Conservation (phyloP, 2,797 vertebrate species). For the Peromyscus melanophrys region DNA sequence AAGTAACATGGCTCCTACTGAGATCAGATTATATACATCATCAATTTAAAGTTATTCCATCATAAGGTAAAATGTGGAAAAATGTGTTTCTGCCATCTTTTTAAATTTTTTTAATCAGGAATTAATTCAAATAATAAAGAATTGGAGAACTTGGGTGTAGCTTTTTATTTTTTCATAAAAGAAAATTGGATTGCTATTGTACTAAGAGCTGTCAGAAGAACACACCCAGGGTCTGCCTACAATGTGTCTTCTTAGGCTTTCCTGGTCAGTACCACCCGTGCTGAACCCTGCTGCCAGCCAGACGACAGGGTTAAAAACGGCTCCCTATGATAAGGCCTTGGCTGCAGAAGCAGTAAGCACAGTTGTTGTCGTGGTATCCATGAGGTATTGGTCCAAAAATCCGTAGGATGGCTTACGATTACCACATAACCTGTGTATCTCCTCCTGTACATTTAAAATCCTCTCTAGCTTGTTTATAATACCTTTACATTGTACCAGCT, state of each 20-base stretch:
- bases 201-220: conserved; percentile 50
- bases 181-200: conserved; percentile 46
- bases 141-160: conserved; percentile 23
- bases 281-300: conserved; percentile 49
- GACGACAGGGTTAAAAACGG: conserved; percentile 30
- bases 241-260: conserved; percentile 53
- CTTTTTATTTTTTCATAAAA: conserved; percentile 57
- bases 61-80: conserved; percentile 61
- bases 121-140: conserved; percentile 60
- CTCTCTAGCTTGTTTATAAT: background rate
- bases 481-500: background rate
- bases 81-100: background rate
- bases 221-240: conserved; percentile 28
- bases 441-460: background rate
- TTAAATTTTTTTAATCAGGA: conserved; percentile 46
- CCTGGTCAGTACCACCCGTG: conserved; percentile 15
- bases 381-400: background rate
- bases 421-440: background rate
- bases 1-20: conserved; percentile 27
- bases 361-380: background rate
- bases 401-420: background rate
- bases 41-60: conserved; percentile 65
- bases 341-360: conserved; percentile 18
- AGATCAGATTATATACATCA: conserved; percentile 28
- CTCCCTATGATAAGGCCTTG: conserved; percentile 44